These are phyloP conservation scores for Phanerotoma sp. DNA, from an alignment of 2,888 invertebrate genomes.

Conservation along the genomic window DNA sequence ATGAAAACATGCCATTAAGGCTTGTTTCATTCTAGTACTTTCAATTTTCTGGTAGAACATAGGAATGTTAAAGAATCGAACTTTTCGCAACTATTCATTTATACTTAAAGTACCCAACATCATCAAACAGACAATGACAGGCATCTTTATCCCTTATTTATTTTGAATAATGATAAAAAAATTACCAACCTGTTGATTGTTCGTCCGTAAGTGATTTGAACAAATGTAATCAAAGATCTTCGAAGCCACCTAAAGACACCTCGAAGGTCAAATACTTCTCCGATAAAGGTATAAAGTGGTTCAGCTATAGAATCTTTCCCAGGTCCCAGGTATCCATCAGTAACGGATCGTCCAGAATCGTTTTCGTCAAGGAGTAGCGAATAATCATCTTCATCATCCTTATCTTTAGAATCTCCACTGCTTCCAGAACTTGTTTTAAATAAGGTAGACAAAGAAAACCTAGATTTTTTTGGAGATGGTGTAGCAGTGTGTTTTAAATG, in stretches of 20 bases:
- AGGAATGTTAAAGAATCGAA: no score
- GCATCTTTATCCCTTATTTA: no score
- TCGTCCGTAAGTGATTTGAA: constrained; percentile 88
- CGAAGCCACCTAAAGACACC: constrained; percentile 87
- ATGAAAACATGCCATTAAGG: no score
- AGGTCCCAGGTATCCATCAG: constrained; percentile 47
- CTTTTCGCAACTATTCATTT: no score
- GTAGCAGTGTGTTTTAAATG: constrained; percentile 78
- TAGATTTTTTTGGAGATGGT: constrained; percentile 80
- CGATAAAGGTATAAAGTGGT: constrained; percentile 82
- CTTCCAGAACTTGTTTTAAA: constrained; percentile 71
- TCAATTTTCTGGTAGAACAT: no score
- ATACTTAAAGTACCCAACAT: no score
- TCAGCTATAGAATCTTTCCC: constrained; percentile 86
- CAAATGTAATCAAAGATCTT: constrained; percentile 85
- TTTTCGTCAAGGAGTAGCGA: constrained; percentile 72
- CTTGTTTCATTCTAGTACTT: no score
- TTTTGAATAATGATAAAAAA: no score
- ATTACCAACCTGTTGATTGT: constrained; percentile 90
- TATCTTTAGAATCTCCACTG: constrained; percentile 67
- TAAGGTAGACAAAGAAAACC: constrained; percentile 82
- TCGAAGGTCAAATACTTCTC: constrained; percentile 87
- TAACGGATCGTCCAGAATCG: constrained; percentile 52
- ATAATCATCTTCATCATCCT: constrained; percentile 80
- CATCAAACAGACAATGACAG: no score